These are phyloP conservation scores for Iguana delicatissima DNA, from an alignment of 2,797 vertebrate species.

Conservation along the genomic window DNA sequence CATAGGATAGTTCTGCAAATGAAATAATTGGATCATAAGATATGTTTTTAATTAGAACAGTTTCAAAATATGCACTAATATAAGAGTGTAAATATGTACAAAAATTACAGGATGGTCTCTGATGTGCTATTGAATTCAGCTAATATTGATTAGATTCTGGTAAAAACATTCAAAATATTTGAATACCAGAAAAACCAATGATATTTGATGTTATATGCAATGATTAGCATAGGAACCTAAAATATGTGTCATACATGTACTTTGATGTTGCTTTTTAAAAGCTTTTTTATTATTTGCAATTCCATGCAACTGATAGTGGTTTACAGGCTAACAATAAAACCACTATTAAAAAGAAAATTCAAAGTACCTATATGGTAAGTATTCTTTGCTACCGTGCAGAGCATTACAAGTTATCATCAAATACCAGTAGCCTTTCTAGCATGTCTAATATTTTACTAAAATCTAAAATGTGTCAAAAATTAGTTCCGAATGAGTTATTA, in stretches of 20 bases:
- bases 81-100: not conserved
- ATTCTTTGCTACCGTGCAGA: not conserved
- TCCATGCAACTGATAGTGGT: not conserved
- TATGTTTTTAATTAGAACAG: not conserved
- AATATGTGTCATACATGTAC: not conserved
- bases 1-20: not conserved
- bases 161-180: not conserved
- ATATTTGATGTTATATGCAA: accelerated
- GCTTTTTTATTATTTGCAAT: slow-evolving; percentile 12
- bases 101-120: not conserved
- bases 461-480: not conserved
- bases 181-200: not conserved
- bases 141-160: not conserved
- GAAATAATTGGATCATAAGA: not conserved
- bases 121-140: not conserved
- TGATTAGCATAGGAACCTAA: not conserved
- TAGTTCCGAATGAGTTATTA: not conserved
- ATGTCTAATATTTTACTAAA: not conserved
- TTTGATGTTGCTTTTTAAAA: not conserved
- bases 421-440: not conserved
- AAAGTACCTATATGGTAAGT: not conserved
- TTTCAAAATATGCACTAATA: not conserved
- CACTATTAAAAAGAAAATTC: not conserved
- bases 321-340: not conserved
- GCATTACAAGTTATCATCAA: not conserved